Percentiles rank a stretch among this genome's conserved stretches.
Evolutionary conservation across 1,140 invertebrate species (phyloP).

Genomic region (Eriocheir sinensis): DNA sequence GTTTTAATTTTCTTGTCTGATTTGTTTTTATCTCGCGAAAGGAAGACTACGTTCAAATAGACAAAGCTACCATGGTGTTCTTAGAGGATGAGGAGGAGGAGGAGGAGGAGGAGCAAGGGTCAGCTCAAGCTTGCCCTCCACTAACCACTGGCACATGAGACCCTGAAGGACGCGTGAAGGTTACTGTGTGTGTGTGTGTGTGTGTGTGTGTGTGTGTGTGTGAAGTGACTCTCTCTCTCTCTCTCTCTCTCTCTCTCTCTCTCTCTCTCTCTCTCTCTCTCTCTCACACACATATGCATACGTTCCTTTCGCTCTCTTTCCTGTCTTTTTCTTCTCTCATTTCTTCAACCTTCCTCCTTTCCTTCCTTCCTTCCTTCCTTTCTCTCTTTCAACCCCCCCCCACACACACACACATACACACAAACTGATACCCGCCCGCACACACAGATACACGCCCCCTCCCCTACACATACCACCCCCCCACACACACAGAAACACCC

Average conservation of each 20-base stretch:
- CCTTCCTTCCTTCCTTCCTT: neutral
- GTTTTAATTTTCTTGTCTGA: too few species aligned
- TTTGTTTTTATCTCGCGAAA: too few species aligned
- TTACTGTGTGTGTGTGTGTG: slow-evolving; percentile 18
- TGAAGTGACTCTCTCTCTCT: neutral
- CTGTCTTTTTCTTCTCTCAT: neutral
- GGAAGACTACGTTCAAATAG: too few species aligned
- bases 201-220: slow-evolving; percentile 48
- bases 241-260: slow-evolving; percentile 53
- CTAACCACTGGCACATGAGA: neutral
- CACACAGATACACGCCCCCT: slow-evolving; percentile 9
- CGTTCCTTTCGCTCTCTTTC: slow-evolving; percentile 39
- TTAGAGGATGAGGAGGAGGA: too few species aligned
- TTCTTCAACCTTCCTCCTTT: neutral
- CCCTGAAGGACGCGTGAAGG: too few species aligned
- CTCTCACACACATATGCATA: too few species aligned
- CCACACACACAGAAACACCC: slow-evolving; percentile 26
- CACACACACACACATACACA: neutral
- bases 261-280: neutral
- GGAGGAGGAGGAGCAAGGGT: neutral
- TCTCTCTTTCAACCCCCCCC: neutral
- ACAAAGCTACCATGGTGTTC: too few species aligned
- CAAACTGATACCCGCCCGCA: neutral
- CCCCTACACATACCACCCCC: neutral
- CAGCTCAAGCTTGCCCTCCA: neutral